Base-by-base conservation (phyloP, 2,113 vertebrate species). In the Boleophthalmus pectinirostris region DNA sequence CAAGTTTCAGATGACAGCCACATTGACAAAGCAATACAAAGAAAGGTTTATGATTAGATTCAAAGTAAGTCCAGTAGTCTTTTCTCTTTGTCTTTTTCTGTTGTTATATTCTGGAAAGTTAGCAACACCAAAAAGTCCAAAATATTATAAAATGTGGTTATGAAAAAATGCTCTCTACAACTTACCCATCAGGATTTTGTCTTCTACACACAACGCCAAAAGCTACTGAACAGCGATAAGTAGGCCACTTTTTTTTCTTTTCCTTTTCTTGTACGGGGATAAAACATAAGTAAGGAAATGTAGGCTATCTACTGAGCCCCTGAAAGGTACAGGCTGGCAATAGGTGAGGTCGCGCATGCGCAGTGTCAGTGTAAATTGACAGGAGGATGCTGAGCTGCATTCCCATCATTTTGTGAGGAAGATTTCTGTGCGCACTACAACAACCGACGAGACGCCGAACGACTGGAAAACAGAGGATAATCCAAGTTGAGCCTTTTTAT, bases 281-380 rank as follows among this genome's bases (percentile, higher is more conserved):
- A 6, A 43, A 29, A 2, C 25, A n/a, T 60, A 14, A 66, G 57
- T 20, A n/a, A 1, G 5, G 60, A 23, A 10, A 54, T 10, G 45
- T 58, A n/a, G 20, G 35, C 29, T 68, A 38, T 53, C 47, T 51
- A 15, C 73, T 60, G 73, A 51, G 20, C 7, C 51, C 51, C 13
- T 51, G 54, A 82, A 85, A 86, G 85, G 88, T 84, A 73, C 86
- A 81, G 83, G 72, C 79, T 58, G 69, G 74, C 89, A 89, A 80
- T 75, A 91, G 91, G 88, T 92, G 88, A 89, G 85, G 87, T 91
- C 86, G 93, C 94, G 93, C 94, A 93, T 66, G 94, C 93, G 94
- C 91, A 92, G 9, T 21, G 11, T 61, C 72, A 2, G 11, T 74
- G 3, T 61, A 54, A 78, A 76, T 65, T 91, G 92, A 88, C 92